These are phyloP conservation scores for Micromys minutus DNA, from an alignment of 2,113 vertebrate genomes.

Conservation along the genomic window DNA sequence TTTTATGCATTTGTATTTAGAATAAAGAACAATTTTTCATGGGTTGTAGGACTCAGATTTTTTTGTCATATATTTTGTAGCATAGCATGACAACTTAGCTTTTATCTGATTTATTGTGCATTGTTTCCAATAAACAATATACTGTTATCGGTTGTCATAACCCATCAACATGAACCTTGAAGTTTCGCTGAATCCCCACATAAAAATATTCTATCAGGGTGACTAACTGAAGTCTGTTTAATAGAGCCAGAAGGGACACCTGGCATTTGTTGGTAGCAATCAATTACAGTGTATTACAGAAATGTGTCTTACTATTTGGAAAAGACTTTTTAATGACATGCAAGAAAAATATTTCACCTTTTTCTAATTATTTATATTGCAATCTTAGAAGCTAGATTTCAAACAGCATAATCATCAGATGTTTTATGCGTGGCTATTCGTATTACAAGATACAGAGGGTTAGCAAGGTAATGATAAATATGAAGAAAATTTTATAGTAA, in stretches of 20 bases:
- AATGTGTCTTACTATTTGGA: conserved; percentile 27
- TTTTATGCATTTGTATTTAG: neutral
- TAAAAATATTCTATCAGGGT: conserved; percentile 47
- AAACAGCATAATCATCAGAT: conserved; percentile 67
- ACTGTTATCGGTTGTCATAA: conserved; percentile 10
- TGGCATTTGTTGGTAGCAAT: conserved; percentile 50
- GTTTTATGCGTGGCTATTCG: conserved; percentile 67
- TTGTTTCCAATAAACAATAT: neutral
- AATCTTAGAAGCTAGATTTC: conserved; percentile 66
- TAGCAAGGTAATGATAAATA: conserved; percentile 10
- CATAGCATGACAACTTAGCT: neutral
- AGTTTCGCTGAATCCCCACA: conserved; percentile 46
- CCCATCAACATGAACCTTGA: conserved; percentile 47
- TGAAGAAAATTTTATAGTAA: conserved; percentile 32
- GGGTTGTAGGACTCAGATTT: neutral
- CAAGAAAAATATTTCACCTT: conserved; percentile 71
- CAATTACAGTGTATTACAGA: conserved; percentile 67
- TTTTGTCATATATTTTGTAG: conserved; percentile 13
- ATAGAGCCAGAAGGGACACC: conserved; percentile 60
- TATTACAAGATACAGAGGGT: neutral
- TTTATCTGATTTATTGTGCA: conserved; percentile 39
- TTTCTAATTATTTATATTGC: conserved; percentile 75
- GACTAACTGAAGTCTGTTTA: conserved; percentile 58
- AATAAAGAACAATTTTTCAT: conserved; percentile 11
- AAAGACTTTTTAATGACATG: conserved; percentile 1